Conservation (phyloP, 2,797 vertebrate genomes). For the Platyrinchus mystaceus region DNA sequence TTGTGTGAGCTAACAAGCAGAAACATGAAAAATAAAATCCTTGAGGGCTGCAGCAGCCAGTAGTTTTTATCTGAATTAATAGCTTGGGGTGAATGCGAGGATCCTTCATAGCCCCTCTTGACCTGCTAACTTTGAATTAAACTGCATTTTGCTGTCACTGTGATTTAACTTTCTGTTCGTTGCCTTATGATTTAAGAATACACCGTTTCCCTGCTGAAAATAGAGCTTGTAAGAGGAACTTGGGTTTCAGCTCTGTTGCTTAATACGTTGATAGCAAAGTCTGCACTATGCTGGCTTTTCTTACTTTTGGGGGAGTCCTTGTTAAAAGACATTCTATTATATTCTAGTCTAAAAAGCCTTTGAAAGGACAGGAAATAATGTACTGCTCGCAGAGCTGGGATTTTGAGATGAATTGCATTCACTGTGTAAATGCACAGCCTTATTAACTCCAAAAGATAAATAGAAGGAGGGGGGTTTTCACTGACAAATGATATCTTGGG, state of each 20-base stretch:
- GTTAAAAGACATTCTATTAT: conserved; percentile 31
- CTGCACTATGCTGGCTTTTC: not conserved
- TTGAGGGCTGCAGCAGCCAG: not conserved
- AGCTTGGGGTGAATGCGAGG: not conserved
- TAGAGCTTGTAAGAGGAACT: not conserved
- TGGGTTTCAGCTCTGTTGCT: conserved; percentile 10
- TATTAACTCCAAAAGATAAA: conserved; percentile 23
- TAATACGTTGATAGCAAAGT: conserved; percentile 22
- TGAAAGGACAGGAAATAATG: conserved; percentile 45
- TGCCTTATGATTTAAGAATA: conserved; percentile 42
- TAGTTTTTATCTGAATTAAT: conserved; percentile 35
- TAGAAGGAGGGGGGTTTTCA: not conserved
- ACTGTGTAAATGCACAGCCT: conserved; percentile 48
- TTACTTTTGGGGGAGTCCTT: not conserved
- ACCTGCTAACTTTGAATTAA: conserved; percentile 62
- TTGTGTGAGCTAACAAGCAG: conserved; percentile 37
- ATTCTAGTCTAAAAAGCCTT: conserved; percentile 5
- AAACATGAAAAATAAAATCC: conserved; percentile 40
- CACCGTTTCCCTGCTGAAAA: conserved; percentile 15
- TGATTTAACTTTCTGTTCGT: conserved; percentile 39
- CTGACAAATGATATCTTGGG: conserved; percentile 23
- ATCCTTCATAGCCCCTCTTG: conserved; percentile 24
- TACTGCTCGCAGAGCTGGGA: not conserved
- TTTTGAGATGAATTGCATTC: conserved; percentile 1
- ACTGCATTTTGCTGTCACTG: conserved; percentile 44